Evolutionary conservation across 1,140 invertebrate species (phyloP).

Genomic region (Muscidifurax raptorellus): DNA sequence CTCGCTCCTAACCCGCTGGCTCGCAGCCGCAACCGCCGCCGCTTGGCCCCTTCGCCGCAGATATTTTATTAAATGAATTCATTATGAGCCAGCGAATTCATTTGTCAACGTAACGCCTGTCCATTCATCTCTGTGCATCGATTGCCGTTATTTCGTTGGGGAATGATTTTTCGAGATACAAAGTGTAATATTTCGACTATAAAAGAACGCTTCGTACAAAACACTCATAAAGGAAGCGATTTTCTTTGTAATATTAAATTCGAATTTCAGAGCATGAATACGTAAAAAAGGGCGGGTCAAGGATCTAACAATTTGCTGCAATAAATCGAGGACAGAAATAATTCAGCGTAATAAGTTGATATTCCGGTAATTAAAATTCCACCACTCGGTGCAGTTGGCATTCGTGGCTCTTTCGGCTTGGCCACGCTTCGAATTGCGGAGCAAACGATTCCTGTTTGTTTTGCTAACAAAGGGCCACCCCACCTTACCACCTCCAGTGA

Average conservation of each 20-base stretch:
- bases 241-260: not conserved
- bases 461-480: no score
- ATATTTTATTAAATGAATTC: conserved; percentile 54
- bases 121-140: conserved; percentile 4
- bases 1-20: conserved; percentile 49
- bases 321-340: conserved; percentile 65
- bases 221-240: not conserved
- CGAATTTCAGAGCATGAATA: no score
- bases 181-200: no score
- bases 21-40: conserved; percentile 14
- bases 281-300: no score
- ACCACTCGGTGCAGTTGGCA: conserved; percentile 53
- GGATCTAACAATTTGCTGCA: conserved; percentile 56
- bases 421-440: not conserved
- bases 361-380: conserved; percentile 74
- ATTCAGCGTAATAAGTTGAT: conserved; percentile 65
- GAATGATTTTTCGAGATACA: not conserved
- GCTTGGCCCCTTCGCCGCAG: conserved; percentile 36
- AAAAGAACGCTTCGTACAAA: not conserved
- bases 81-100: conserved; percentile 51
- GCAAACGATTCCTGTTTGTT: no score
- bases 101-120: conserved; percentile 50
- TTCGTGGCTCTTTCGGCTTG: conserved; percentile 53
- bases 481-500: conserved; percentile 15
- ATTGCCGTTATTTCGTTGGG: conserved; percentile 37